Conservation (phyloP, 2,113 vertebrate species). For the Maccullochella peelii region DNA sequence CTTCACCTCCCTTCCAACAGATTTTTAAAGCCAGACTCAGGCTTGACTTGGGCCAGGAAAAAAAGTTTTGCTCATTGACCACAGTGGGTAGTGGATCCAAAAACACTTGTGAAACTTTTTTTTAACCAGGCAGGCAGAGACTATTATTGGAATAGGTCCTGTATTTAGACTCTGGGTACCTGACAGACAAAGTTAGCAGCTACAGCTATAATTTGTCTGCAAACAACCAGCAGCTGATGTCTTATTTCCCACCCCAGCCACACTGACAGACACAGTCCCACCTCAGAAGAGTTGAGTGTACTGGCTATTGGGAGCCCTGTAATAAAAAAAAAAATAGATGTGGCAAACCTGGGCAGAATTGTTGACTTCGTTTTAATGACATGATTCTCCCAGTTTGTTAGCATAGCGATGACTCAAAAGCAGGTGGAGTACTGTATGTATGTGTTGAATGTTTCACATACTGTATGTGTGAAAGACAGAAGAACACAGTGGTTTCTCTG, state of each 20-base stretch:
- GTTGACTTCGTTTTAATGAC: neutral
- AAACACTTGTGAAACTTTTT: neutral
- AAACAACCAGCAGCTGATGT: neutral
- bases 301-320: neutral
- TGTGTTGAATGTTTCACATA: neutral
- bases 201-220: constrained; percentile 1
- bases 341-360: neutral
- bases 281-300: neutral
- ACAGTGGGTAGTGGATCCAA: constrained; percentile 3
- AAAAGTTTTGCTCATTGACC: neutral
- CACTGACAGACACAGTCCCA: neutral
- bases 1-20: neutral
- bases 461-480: neutral
- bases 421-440: neutral
- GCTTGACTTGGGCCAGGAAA: constrained; percentile 16
- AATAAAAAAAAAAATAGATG: neutral
- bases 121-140: neutral
- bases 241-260: neutral
- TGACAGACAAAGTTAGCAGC: constrained; percentile 13
- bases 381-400: neutral
- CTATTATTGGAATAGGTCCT: neutral
- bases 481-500: neutral
- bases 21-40: constrained; percentile 2
- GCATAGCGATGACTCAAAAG: neutral
- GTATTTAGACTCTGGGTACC: constrained; percentile 5